Conservation (phyloP, 2,797 vertebrate genomes). For the Pseudochirops corinnae region DNA sequence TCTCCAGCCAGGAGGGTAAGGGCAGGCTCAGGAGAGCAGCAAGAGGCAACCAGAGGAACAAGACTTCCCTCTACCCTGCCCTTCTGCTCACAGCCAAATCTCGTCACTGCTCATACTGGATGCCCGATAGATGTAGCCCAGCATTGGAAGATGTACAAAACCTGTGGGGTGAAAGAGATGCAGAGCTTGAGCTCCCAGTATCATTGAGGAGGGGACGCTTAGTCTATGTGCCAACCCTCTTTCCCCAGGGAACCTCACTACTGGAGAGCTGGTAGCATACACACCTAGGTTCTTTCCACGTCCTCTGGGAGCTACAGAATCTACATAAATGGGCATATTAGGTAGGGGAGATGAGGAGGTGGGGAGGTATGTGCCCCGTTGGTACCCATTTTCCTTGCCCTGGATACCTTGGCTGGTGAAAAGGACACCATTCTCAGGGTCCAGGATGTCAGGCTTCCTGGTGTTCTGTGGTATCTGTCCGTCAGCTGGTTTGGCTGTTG, state of each 20-base stretch:
- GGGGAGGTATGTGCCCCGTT: background rate
- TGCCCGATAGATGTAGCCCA: constrained; percentile 95
- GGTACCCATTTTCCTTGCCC: fast-evolving
- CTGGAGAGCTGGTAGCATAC: background rate
- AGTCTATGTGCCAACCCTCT: background rate
- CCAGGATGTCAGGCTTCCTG: constrained; percentile 58
- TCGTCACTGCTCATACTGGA: constrained; percentile 96
- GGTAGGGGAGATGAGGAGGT: background rate
- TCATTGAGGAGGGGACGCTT: background rate
- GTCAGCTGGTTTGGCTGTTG: constrained; percentile 43
- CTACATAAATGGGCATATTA: background rate
- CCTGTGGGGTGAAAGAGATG: constrained; percentile 83
- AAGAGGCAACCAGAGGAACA: background rate
- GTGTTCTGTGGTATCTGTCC: background rate
- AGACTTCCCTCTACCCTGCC: background rate
- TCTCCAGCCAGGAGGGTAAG: background rate
- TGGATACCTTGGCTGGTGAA: constrained; percentile 76
- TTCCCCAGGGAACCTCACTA: background rate
- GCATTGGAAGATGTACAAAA: constrained; percentile 90
- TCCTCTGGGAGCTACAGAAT: background rate
- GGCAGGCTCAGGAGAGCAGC: background rate
- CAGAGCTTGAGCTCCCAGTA: background rate
- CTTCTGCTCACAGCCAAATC: constrained; percentile 92
- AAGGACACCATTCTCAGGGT: constrained; percentile 54
- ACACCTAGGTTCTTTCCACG: background rate